Base-by-base conservation (phyloP, 2,888 invertebrate species). In the Axea sp. region DNA sequence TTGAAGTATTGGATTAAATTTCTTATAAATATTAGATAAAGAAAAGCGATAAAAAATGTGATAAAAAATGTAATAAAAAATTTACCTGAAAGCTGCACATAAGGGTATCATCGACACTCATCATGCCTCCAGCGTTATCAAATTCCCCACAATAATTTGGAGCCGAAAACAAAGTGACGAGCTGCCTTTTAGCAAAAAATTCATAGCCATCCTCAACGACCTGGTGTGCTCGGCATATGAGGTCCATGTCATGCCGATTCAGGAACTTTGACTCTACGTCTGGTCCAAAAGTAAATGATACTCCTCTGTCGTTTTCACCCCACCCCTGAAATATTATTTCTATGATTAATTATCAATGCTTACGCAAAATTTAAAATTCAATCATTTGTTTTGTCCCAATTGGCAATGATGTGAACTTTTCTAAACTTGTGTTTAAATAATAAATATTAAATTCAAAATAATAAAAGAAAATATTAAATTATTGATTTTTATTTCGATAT, bases 251-350 rank as follows among this genome's bases (percentile, higher is more conserved):
- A 89, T 99, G 99, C 90, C 99, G 98, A 89, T 98, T 96, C 88
- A 99, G 91, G 91, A 99, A 99, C 91, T 99, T 99, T 85, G 97
- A 96, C 39, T 99, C 99, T 84, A 99, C 97, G 91, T 99, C 99
- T 51, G 97, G 97, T 83, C 99, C 99, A 89, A 99, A 99, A 22
- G 99, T 99, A 89, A 99, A 99, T 86, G 97, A 98, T 77, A 99
- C 99, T 62, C 99, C 99, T 85, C 99, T 94, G 88, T 99, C 99
- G 88, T 99, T 99, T 89, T 99, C 99, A 55, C 99, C 99, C 99
- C 99, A 99, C 14, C 99, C 99, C 92, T 68, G 17, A 19, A 53
- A 41, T 17, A 43, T 2, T n/a, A n/a, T n/a, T n/a, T n/a, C n/a
- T n/a, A n/a, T n/a, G n/a, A n/a, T n/a, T n/a, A n/a, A n/a, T n/a